These are phyloP conservation scores for Drosophila cardini DNA, from an alignment of 1,140 invertebrate species.

Conservation along the genomic window DNA sequence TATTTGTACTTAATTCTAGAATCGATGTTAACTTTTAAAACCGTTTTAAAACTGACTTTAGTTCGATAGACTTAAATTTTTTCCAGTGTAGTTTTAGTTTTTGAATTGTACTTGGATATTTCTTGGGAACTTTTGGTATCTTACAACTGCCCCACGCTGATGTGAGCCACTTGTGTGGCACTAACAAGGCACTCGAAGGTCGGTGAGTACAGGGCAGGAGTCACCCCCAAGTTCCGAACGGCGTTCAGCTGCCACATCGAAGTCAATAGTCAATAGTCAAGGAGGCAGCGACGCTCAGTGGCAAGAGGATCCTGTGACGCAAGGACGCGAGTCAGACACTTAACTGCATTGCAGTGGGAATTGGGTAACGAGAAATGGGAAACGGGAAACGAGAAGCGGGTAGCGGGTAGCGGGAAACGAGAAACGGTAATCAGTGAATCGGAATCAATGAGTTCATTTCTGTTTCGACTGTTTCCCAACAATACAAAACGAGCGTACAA, in stretches of 20 bases:
- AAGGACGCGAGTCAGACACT: slow-evolving; percentile 58
- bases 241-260: slow-evolving; percentile 55
- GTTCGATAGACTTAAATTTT: no score
- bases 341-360: not conserved
- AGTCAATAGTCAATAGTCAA: slow-evolving; percentile 60
- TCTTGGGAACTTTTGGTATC: slow-evolving; percentile 58
- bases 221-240: slow-evolving; percentile 69
- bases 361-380: no score
- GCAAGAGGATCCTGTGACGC: slow-evolving; percentile 43
- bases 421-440: slow-evolving; percentile 78
- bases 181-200: slow-evolving; percentile 66
- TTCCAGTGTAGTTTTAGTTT: not conserved
- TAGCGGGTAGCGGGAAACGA: no score
- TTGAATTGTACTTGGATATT: slow-evolving; percentile 46
- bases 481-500: slow-evolving; percentile 62
- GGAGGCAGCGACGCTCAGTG: slow-evolving; percentile 65
- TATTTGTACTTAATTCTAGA: no score
- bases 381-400: no score
- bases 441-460: slow-evolving; percentile 84
- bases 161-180: slow-evolving; percentile 84
- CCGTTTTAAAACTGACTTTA: no score
- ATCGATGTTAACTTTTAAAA: no score
- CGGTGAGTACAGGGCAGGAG: slow-evolving; percentile 20
- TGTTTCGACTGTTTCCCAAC: slow-evolving; percentile 81
- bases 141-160: slow-evolving; percentile 68